Evolutionary conservation across 2,113 vertebrate species (phyloP).

Genomic region (Pomatostomus ruficeps): DNA sequence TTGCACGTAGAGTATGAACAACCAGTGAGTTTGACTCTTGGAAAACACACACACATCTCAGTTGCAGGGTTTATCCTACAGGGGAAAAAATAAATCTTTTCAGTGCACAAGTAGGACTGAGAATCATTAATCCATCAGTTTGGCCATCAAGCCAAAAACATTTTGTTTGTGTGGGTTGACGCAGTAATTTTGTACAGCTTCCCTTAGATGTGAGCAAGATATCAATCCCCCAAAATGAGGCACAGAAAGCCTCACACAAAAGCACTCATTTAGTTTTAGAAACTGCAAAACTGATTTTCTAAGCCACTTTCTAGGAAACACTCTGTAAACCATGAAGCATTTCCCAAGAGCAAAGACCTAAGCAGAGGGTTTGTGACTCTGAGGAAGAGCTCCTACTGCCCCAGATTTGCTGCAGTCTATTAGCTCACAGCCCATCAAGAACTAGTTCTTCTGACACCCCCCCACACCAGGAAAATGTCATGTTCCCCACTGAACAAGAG

Average conservation of each 20-base stretch:
- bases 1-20: accelerated
- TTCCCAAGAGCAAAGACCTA: not conserved
- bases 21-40: not conserved
- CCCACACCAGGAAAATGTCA: not conserved
- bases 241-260: not conserved
- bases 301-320: not conserved
- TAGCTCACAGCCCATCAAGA: not conserved
- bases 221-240: not conserved
- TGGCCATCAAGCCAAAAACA: not conserved
- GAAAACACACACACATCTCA: not conserved
- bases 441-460: not conserved
- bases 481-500: not conserved
- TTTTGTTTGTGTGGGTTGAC: not conserved
- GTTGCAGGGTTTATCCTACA: not conserved
- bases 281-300: not conserved
- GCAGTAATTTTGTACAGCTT: not conserved
- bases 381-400: not conserved
- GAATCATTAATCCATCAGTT: not conserved
- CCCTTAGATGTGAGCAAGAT: not conserved
- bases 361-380: not conserved
- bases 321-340: not conserved
- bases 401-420: not conserved
- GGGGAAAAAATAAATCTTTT: not conserved
- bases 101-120: not conserved
- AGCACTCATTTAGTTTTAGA: not conserved